Evolutionary conservation across 2,113 vertebrate species (phyloP), one percentile per base, ranked within the genome.

Genomic region (Excalfactoria chinensis): DNA sequence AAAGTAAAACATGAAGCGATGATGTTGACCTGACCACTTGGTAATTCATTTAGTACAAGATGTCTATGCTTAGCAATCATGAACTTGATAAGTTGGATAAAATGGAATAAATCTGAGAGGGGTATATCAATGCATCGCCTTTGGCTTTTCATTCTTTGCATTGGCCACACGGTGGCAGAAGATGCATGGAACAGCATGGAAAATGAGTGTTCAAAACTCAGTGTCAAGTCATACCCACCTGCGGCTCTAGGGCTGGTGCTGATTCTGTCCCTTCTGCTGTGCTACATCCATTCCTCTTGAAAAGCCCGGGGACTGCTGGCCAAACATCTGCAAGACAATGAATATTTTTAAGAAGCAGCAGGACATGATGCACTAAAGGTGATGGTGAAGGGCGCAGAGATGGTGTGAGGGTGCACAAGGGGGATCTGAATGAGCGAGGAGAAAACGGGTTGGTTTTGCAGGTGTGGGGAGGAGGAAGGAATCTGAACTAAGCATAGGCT

Each of bases 181-280:
- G 46, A 17, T 4, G 32, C 73, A 44, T 37, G 34, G 68, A 70
- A 70, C 17, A 14, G 35, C 6, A 11, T 26, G 53, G 17, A 26
- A 18, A 67, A 26, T 25, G 13, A 2, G 0, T 0, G 1, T 9
- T n/a, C 13, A 14, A 13, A 41, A 20, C 0, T 2, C 3, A 1
- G 0, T 2, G 9, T 0, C 1, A 0, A 2, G 4, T 13, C 11
- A 20, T 10, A 0, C 5, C 20, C 19, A 12, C 0, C 0, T 0
- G 40, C 2, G 32, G 34, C 22, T 53, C 5, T 2, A 11, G 70
- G 16, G 46, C 19, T 23, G 2, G 16, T 4, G 3, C 32, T 1
- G 22, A 0, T 12, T 56, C 60, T 19, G 15, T 7, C 2, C 16
- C 35, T 62, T 16, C 25, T 37, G 32, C 69, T 20, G 12, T n/a